Evolutionary conservation across 2,888 invertebrate genomes (phyloP).

Genomic region (Tinea pellionella): DNA sequence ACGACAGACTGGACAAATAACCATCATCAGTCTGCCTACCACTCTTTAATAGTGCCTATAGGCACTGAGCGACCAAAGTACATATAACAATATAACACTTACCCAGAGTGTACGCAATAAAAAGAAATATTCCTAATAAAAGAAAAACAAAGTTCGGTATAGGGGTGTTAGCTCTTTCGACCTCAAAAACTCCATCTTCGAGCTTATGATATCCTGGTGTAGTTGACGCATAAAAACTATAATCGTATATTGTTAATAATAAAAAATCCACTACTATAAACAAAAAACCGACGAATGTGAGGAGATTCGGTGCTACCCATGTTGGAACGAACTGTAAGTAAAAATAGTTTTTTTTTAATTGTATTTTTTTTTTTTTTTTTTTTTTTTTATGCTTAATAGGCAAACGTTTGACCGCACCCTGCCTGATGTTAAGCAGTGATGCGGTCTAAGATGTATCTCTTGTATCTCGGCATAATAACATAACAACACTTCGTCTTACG

Average conservation of each 20-base stretch:
- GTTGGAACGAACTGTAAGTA: conserved; percentile 83
- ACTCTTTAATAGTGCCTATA: too few relatives aligned
- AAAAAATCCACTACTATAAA: conserved; percentile 86
- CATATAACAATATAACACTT: conserved; percentile 38
- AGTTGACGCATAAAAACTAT: conserved; percentile 72
- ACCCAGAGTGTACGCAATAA: conserved; percentile 96
- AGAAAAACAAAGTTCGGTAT: conserved; percentile 90
- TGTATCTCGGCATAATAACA: too few relatives aligned
- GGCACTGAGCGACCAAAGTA: too few relatives aligned
- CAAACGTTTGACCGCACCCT: too few relatives aligned
- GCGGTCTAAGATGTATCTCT: too few relatives aligned
- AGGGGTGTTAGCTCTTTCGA: conserved; percentile 5
- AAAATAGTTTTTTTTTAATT: too few relatives aligned
- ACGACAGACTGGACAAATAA: too few relatives aligned
- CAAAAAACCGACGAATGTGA: conserved; percentile 95
- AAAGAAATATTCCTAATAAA: conserved; percentile 84
- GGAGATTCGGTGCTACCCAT: conserved; percentile 95
- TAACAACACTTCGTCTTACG: too few relatives aligned
- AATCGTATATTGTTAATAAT: conserved; percentile 85
- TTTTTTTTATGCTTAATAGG: too few relatives aligned
- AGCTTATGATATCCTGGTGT: conserved; percentile 23
- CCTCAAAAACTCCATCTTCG: conserved; percentile 27
- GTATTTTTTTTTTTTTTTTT: too few relatives aligned
- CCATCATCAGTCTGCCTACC: too few relatives aligned
- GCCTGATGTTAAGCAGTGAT: too few relatives aligned